A percentile compares a stretch with the other conserved stretches of the same genome.
Evolutionary conservation across 64 coral and sea anemone genomes (phyloP).

Genomic region (Trachythela sp.): DNA sequence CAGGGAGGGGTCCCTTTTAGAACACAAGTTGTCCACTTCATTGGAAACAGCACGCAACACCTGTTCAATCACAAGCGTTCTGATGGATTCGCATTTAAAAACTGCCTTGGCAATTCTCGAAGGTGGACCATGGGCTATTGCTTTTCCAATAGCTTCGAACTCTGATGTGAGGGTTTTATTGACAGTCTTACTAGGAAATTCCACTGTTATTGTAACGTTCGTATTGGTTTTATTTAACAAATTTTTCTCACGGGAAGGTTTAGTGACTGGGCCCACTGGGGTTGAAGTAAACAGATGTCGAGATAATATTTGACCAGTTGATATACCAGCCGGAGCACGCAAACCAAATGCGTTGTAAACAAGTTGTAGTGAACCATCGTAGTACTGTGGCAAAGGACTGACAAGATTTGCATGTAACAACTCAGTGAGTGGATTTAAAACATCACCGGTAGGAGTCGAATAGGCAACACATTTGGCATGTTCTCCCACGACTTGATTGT

Average conservation of each 20-base stretch:
- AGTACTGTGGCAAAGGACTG: no score
- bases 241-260: not conserved
- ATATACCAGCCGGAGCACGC: no score
- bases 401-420: no score
- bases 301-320: no score
- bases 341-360: no score
- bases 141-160: not conserved
- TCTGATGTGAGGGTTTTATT: not conserved
- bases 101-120: slow-evolving; percentile 27
- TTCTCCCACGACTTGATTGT: no score
- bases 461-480: no score
- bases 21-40: slow-evolving; percentile 24
- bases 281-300: not conserved
- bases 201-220: not conserved
- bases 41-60: not conserved
- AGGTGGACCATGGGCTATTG: not conserved
- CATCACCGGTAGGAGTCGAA: no score
- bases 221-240: not conserved
- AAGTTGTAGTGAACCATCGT: no score
- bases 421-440: no score
- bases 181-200: not conserved
- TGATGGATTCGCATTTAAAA: not conserved
- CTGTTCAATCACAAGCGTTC: not conserved
- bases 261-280: not conserved
- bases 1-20: slow-evolving; percentile 37